Conservation (phyloP, 2,888 invertebrate genomes). For the Thalpophila matura region DNA sequence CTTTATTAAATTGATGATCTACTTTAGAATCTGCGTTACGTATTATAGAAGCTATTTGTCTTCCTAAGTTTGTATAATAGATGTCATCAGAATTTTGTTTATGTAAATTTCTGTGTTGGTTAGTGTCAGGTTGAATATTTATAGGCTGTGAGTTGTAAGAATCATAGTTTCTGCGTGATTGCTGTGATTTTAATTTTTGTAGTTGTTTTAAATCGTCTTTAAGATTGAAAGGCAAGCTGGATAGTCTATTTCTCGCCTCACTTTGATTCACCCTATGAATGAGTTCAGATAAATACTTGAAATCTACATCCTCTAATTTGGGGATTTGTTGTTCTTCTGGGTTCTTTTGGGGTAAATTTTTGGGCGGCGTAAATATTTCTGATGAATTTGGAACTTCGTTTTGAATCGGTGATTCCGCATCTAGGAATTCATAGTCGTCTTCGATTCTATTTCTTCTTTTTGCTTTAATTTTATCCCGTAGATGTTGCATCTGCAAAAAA, state of each 20-base stretch:
- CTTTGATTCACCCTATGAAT: constrained; percentile 79
- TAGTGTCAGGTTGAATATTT: constrained; percentile 19
- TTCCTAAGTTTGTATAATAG: constrained; percentile 81
- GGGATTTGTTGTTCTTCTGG: constrained; percentile 45
- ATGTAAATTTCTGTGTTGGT: constrained; percentile 37
- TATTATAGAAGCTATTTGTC: constrained; percentile 84
- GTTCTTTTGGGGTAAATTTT: constrained; percentile 36
- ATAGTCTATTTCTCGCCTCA: constrained; percentile 50
- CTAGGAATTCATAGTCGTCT: constrained; percentile 34
- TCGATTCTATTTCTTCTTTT: constrained; percentile 55
- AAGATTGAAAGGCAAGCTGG: constrained; percentile 16
- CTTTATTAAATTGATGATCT: constrained; percentile 70
- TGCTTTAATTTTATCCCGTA: constrained; percentile 64
- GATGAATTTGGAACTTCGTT: constrained; percentile 44
- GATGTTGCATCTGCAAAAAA: constrained; percentile 66
- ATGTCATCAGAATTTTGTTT: constrained; percentile 69
- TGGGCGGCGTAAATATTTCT: constrained; percentile 19
- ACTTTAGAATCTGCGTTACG: constrained; percentile 73
- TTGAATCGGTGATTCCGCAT: constrained; percentile 49
- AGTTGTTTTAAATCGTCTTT: constrained; percentile 29
- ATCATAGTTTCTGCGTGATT: constrained; percentile 51
- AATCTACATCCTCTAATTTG: constrained; percentile 73
- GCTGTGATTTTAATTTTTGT: constrained; percentile 52
- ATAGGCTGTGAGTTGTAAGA: background rate
- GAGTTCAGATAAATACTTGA: constrained; percentile 83